Evolutionary conservation across 2,888 invertebrate species (phyloP).

Genomic region (Cyaniris semiargus): DNA sequence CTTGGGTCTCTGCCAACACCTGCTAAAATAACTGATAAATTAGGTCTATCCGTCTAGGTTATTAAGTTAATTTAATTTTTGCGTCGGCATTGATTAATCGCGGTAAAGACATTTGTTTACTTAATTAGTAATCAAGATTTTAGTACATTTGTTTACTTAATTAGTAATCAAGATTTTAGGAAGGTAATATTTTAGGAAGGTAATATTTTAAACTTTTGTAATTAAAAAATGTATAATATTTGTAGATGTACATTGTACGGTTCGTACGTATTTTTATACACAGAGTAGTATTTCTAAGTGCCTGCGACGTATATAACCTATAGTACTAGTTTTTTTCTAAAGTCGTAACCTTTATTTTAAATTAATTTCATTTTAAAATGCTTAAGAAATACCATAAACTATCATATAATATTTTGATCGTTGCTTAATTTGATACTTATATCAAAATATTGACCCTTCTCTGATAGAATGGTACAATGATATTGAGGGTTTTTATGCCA

Average conservation of each 20-base stretch:
- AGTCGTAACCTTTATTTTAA: too few species aligned
- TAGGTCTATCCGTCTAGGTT: not conserved
- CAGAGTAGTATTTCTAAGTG: not conserved
- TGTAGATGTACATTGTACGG: too few species aligned
- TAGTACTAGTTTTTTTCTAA: too few species aligned
- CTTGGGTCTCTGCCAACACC: not conserved
- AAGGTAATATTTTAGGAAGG: too few species aligned
- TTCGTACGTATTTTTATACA: too few species aligned
- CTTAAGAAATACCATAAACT: too few species aligned
- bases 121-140: not conserved
- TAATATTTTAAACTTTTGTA: not conserved
- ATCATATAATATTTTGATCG: too few species aligned
- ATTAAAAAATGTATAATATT: not conserved
- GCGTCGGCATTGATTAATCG: not conserved
- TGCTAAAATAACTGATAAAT: conserved; percentile 10
- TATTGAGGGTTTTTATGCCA: not conserved
- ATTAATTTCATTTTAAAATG: too few species aligned
- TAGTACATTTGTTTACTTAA: conserved; percentile 7
- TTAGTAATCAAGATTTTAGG: not conserved
- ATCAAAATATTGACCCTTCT: too few species aligned
- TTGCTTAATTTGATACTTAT: too few species aligned
- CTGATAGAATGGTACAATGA: not conserved
- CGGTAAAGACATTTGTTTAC: not conserved
- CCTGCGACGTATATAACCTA: not conserved
- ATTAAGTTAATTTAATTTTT: not conserved